Evolutionary conservation across 2,797 vertebrate genomes (phyloP).

Genomic region (Thaleichthys pacificus): DNA sequence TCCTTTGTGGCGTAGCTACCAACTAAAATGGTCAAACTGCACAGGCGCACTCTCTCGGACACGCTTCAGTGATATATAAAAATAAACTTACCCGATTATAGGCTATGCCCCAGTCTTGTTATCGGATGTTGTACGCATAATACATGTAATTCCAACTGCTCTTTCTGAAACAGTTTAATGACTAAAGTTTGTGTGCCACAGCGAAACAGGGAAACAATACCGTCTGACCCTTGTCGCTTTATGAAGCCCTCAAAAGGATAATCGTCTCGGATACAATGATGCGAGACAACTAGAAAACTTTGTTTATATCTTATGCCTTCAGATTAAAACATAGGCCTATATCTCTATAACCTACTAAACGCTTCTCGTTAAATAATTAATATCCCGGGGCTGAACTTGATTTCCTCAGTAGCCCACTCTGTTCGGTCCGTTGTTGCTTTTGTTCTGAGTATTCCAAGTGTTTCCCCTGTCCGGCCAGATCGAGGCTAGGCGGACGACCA

Average conservation of each 20-base stretch:
- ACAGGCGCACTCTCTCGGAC: constrained; percentile 74
- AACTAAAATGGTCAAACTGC: constrained; percentile 68
- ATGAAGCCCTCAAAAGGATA: constrained; percentile 62
- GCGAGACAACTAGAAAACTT: constrained; percentile 61
- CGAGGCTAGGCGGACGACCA: constrained; percentile 78
- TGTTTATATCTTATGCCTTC: constrained; percentile 38
- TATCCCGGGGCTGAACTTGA: constrained; percentile 29
- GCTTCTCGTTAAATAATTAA: constrained; percentile 17
- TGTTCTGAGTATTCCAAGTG: constrained; percentile 80
- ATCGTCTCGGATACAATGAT: constrained; percentile 63
- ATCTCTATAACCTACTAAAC: constrained; percentile 7
- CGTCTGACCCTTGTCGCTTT: constrained; percentile 71
- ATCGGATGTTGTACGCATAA: constrained; percentile 11
- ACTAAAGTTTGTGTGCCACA: constrained; percentile 59
- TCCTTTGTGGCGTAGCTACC: constrained; percentile 71
- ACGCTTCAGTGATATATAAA: constrained; percentile 70
- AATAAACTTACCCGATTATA: constrained; percentile 74
- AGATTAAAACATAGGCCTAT: constrained; percentile 50
- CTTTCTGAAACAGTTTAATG: constrained; percentile 25
- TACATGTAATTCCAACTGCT: constrained; percentile 13
- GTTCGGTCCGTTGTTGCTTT: constrained; percentile 73
- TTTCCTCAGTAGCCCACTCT: constrained; percentile 51
- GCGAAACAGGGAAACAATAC: constrained; percentile 62
- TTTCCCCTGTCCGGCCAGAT: constrained; percentile 78
- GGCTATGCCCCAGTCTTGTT: constrained; percentile 31